phyloP scores from a whole-genome alignment of 35 echinoderm and acorn worm species.

The Acanthaster planci region DNA sequence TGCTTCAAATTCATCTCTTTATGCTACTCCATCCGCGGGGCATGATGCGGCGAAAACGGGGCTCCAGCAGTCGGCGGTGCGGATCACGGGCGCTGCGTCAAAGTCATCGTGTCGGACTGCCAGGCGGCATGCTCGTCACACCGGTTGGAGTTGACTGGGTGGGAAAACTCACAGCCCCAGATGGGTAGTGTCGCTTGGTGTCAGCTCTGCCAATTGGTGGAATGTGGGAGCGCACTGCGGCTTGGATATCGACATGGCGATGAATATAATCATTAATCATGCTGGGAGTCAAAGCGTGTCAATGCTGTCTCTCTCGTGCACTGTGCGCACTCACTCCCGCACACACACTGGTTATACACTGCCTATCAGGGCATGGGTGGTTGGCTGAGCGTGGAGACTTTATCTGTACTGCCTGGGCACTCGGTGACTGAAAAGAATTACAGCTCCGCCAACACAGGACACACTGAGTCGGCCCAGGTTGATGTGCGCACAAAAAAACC shows the following conservation, averaged over 20 bases:
- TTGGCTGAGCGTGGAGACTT: neutral
- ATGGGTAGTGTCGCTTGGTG: neutral
- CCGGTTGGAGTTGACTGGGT: no score
- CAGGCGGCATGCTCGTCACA: no score
- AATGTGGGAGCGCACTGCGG: neutral
- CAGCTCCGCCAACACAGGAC: constrained; percentile 5
- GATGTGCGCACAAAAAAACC: neutral
- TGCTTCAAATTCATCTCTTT: constrained; percentile 10
- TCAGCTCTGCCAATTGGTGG: neutral
- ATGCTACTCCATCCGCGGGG: neutral
- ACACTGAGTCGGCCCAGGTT: constrained; percentile 12
- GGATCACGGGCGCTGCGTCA: neutral
- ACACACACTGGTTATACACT: neutral
- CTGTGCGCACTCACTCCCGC: neutral
- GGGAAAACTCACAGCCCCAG: no score
- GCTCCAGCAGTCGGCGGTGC: neutral
- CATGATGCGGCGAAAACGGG: neutral
- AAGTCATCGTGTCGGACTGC: no score
- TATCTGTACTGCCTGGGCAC: neutral
- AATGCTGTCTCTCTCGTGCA: constrained; percentile 1
- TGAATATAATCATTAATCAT: constrained; percentile 20
- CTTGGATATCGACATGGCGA: neutral
- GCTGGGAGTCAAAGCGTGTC: neutral
- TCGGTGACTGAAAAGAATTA: neutral
- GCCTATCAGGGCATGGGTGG: neutral